These are phyloP conservation scores for Propithecus deckenii DNA, from an alignment of 2,797 vertebrate genomes.

Conservation along the genomic window DNA sequence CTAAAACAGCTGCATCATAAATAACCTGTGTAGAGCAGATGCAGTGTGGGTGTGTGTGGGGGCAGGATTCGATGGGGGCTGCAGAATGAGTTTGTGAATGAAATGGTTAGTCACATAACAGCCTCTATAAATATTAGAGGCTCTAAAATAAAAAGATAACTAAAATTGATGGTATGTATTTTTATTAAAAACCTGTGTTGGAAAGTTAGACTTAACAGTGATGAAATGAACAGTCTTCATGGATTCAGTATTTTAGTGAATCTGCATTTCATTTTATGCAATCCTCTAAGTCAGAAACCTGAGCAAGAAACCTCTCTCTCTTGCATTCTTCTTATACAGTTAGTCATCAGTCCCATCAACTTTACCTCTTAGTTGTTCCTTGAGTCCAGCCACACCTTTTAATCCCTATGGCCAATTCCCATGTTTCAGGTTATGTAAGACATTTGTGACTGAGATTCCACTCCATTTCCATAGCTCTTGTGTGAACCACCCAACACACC, in stretches of 20 bases:
- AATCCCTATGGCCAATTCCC: not conserved
- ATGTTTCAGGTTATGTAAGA: not conserved
- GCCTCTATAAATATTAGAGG: constrained; percentile 57
- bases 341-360: not conserved
- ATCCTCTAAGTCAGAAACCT: not conserved
- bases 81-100: constrained; percentile 57
- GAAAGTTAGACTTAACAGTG: constrained; percentile 60
- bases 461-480: not conserved
- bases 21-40: constrained; percentile 74
- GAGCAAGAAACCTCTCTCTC: not conserved
- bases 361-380: not conserved
- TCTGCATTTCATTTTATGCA: not conserved
- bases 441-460: not conserved
- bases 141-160: constrained; percentile 22
- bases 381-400: not conserved
- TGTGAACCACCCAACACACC: not conserved
- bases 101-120: constrained; percentile 78
- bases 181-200: constrained; percentile 39
- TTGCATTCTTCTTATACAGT: not conserved
- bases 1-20: constrained; percentile 84
- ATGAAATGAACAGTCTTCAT: constrained; percentile 20
- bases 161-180: constrained; percentile 7
- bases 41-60: constrained; percentile 45
- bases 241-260: constrained; percentile 4
- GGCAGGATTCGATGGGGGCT: constrained; percentile 45